These are phyloP conservation scores for Patella pellucida DNA, from an alignment of 2,888 invertebrate genomes.

Conservation along the genomic window DNA sequence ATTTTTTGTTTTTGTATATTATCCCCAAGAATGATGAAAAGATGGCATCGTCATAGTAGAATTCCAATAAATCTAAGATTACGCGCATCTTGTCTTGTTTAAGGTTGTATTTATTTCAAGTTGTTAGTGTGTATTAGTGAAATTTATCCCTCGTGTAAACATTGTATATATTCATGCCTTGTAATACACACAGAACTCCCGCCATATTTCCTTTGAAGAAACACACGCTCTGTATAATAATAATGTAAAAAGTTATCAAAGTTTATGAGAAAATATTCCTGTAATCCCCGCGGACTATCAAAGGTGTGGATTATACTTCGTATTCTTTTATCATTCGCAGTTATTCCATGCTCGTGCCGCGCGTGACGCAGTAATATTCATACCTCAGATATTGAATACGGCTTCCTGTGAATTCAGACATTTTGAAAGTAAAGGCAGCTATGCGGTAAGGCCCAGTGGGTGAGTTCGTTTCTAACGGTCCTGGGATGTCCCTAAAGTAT, in stretches of 20 bases:
- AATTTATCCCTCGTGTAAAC: neutral
- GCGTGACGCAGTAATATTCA: conserved; percentile 1
- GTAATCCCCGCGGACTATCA: conserved; percentile 1
- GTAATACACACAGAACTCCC: neutral
- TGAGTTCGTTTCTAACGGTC: conserved; percentile 7
- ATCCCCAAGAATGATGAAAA: too few relatives aligned
- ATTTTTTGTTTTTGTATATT: too few relatives aligned
- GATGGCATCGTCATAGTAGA: too few relatives aligned
- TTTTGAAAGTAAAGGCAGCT: conserved; percentile 5
- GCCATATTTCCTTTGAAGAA: neutral
- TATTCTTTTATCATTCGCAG: neutral
- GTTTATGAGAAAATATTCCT: neutral
- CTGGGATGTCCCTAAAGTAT: conserved; percentile 8
- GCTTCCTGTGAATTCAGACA: conserved; percentile 7
- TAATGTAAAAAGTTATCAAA: neutral
- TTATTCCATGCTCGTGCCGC: conserved; percentile 6
- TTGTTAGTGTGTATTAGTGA: neutral
- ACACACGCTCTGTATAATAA: neutral
- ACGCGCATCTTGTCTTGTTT: too few relatives aligned
- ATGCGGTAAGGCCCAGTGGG: neutral
- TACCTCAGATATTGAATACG: neutral
- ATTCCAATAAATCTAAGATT: too few relatives aligned
- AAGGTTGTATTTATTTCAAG: neutral
- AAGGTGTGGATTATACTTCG: neutral
- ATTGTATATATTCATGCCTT: neutral